Percentiles rank a stretch among this genome's conserved stretches.
Evolutionary conservation across 2,113 vertebrate genomes (phyloP).

Genomic region (Tautogolabrus adspersus): DNA sequence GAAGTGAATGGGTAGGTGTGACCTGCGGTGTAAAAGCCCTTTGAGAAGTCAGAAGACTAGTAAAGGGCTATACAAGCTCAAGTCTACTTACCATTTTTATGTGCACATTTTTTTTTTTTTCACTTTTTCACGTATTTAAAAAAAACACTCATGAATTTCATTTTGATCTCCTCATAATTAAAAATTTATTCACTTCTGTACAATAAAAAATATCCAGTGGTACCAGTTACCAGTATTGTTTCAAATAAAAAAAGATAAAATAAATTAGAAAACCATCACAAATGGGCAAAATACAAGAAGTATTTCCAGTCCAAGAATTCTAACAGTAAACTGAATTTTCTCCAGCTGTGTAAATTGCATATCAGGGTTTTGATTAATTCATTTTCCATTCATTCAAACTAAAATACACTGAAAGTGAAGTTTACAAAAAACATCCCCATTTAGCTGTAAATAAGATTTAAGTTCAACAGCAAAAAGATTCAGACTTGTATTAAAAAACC

Average conservation of each 20-base stretch:
- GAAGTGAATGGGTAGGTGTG: too few relatives aligned
- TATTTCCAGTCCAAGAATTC: constrained; percentile 40
- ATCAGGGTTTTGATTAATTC: constrained; percentile 8
- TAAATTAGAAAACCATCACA: constrained; percentile 57
- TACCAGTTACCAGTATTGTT: constrained; percentile 32
- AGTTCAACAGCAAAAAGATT: background rate
- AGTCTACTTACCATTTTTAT: too few relatives aligned
- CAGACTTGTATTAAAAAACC: background rate
- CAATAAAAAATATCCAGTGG: constrained; percentile 72
- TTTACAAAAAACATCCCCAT: background rate
- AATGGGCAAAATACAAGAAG: constrained; percentile 47
- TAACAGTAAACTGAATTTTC: background rate
- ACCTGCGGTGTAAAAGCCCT: too few relatives aligned
- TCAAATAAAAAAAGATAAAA: constrained; percentile 34
- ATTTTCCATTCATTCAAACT: constrained; percentile 2
- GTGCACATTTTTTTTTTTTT: too few relatives aligned
- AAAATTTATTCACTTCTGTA: constrained; percentile 58
- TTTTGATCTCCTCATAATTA: constrained; percentile 47
- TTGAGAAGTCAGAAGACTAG: too few relatives aligned
- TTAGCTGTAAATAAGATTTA: background rate
- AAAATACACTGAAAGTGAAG: constrained; percentile 2
- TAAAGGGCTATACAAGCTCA: too few relatives aligned
- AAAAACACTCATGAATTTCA: background rate
- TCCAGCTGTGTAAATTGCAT: background rate
- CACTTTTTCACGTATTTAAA: too few relatives aligned